Evolutionary conservation across 2,888 invertebrate species (phyloP).

Genomic region (Antitype chi): DNA sequence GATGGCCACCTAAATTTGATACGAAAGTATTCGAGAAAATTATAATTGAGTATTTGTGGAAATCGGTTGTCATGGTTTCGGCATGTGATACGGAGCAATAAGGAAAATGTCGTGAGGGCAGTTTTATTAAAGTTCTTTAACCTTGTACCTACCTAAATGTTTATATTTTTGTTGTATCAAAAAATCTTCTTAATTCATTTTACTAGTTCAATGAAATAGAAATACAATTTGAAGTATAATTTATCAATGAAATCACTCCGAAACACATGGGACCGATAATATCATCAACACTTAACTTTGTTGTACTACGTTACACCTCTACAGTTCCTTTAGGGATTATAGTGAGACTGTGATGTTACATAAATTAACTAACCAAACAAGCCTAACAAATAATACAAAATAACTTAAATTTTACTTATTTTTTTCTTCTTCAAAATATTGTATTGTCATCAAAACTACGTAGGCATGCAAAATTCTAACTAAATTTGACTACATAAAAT

Average conservation of each 20-base stretch:
- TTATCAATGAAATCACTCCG: slow-evolving; percentile 6
- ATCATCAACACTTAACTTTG: slow-evolving; percentile 15
- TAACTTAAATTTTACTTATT: background rate
- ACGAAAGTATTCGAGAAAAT: background rate
- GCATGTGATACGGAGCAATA: too few relatives aligned
- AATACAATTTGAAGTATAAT: background rate
- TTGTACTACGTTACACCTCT: slow-evolving; percentile 12
- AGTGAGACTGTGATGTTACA: background rate
- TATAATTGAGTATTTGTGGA: too few relatives aligned
- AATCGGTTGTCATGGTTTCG: too few relatives aligned
- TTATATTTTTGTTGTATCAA: background rate
- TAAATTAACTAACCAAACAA: background rate
- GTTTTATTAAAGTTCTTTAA: too few relatives aligned
- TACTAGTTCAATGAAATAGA: background rate
- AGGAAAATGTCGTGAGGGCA: too few relatives aligned
- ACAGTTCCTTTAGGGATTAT: slow-evolving; percentile 15
- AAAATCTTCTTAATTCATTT: background rate
- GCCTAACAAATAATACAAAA: slow-evolving; percentile 1
- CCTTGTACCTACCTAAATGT: too few relatives aligned
- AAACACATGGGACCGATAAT: slow-evolving; percentile 13
- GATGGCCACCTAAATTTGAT: background rate
- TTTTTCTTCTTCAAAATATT: background rate
- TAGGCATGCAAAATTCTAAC: background rate
- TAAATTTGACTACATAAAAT: background rate
- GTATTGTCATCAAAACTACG: background rate